Conservation (phyloP, 2,888 invertebrate genomes). For the Drosophila fungiperda region DNA sequence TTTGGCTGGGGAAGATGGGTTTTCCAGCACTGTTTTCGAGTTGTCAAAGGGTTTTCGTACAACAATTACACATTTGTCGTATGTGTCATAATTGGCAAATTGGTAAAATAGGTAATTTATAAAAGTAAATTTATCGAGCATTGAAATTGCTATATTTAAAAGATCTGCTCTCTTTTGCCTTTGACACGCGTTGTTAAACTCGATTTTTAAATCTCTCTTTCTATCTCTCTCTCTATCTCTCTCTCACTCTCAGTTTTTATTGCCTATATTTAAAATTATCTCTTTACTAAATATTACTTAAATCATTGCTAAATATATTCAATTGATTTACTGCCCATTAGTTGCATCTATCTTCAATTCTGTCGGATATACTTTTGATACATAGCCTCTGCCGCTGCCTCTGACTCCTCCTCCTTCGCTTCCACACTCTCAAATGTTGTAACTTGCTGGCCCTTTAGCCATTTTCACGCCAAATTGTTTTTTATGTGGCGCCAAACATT, state of each 20-base stretch:
- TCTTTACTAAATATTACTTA: background rate
- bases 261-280: no score
- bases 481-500: slow-evolving; percentile 69
- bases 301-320: background rate
- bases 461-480: slow-evolving; percentile 68
- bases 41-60: background rate
- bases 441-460: slow-evolving; percentile 1
- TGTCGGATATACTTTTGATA: background rate
- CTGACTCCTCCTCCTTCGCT: background rate
- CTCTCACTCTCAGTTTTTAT: background rate
- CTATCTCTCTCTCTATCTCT: background rate
- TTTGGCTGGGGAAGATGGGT: slow-evolving; percentile 7
- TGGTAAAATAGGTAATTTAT: background rate
- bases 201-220: no score
- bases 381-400: no score
- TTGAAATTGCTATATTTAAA: background rate
- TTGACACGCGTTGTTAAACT: no score
- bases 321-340: background rate
- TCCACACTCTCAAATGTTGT: background rate
- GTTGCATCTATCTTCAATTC: background rate
- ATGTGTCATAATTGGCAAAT: background rate
- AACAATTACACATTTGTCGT: background rate
- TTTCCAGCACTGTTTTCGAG: background rate
- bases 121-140: background rate
- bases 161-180: background rate